A percentile compares a stretch with the other conserved stretches of the same genome.
Conservation (phyloP, 2,888 invertebrate species). For the Liodrosophila aerea region DNA sequence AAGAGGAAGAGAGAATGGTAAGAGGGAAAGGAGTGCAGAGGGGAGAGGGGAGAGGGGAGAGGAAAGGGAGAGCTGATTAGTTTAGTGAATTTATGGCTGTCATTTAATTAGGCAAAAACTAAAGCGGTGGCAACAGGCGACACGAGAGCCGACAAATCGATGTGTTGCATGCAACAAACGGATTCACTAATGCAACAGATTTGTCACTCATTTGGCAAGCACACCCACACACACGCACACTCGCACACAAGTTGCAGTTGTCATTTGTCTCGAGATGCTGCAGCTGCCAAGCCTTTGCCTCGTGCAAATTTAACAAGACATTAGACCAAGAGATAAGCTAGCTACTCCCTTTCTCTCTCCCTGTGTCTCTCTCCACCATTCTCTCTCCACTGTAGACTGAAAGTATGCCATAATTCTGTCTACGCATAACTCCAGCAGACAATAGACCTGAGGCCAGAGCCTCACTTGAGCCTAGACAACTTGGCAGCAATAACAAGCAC, state of each 20-base stretch:
- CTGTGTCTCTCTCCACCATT: not conserved
- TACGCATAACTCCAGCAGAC: constrained; percentile 9
- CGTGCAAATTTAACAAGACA: constrained; percentile 40
- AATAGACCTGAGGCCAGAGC: not conserved
- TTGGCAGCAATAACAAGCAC: constrained; percentile 6
- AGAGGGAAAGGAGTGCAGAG: not conserved
- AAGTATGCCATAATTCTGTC: constrained; percentile 57
- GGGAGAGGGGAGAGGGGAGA: not conserved
- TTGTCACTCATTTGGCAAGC: constrained; percentile 57
- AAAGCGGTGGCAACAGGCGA: constrained; percentile 23
- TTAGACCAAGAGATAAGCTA: constrained; percentile 13
- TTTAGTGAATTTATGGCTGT: constrained; percentile 62
- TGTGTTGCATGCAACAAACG: constrained; percentile 47
- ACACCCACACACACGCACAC: constrained; percentile 5
- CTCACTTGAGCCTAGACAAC: constrained; percentile 6
- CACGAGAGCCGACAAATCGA: constrained; percentile 41
- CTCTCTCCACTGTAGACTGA: constrained; percentile 54
- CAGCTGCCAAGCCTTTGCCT: constrained; percentile 9
- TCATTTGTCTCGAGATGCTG: constrained; percentile 15
- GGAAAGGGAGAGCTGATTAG: constrained; percentile 33
- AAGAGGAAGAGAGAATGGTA: not conserved
- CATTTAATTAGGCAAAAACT: constrained; percentile 69
- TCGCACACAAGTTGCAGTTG: constrained; percentile 34
- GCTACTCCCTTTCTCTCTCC: not conserved
- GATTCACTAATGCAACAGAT: constrained; percentile 67